Evolutionary conservation across 2,797 vertebrate species (phyloP), one percentile per base, ranked within the genome.

Genomic region (Platyrinchus mystaceus): DNA sequence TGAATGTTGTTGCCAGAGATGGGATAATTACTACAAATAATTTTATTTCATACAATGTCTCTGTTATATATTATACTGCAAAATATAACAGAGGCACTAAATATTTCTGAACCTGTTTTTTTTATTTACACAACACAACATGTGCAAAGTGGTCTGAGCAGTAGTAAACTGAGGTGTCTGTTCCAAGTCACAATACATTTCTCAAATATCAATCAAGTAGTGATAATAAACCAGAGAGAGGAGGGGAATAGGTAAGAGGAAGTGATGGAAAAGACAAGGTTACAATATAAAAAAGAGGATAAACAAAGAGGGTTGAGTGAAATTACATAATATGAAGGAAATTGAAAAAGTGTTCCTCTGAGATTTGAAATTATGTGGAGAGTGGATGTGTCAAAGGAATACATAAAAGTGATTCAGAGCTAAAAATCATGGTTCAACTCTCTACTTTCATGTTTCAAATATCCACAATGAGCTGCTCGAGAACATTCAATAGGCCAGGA

Each of bases 361-460:
- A 88, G 84, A 79, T 76, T 17, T 66, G 43, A 90, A 93, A 79
- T 70, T 0, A 79, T 60, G 36, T 56, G 30, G 63, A 69, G 82
- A 94, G 50, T 73, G 49, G 63, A 90, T 94, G 44, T 93, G 52
- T 69, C 94, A 93, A 92, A 91, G 34, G 34, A 89, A 88, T 63
- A 84, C 14, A 88, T n/a, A 63, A 79, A 88, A 82, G 77, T 6
- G 0, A 78, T 81, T 88, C 84, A 77, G 87, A 90, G 37, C 76
- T 79, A 86, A 88, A 94, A 93, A 56, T 78, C 7, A 3, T 7
- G 0, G 11, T 78, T 84, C 84, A 49, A 69, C 27, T 88, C 28
- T 75, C 43, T 87, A 15, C 37, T 92, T 84, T 50, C 5, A 7
- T 55, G 24, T 88, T 78, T 73, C 75, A 84, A 90, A 88, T 84